These are phyloP conservation scores for Sipha flava DNA, from an alignment of 1,140 invertebrate genomes.

Conservation along the genomic window DNA sequence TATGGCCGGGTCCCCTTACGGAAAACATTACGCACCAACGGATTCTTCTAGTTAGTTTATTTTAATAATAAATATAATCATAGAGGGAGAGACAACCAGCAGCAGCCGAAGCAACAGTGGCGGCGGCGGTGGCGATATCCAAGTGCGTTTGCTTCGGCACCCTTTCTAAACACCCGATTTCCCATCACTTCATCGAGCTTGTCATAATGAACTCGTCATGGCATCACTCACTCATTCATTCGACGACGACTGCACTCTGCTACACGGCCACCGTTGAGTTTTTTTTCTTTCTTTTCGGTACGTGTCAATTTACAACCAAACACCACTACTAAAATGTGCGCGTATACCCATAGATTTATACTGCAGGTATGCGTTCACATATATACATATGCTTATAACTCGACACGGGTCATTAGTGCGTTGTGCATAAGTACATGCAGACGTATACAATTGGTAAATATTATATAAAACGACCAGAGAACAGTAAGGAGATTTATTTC, in stretches of 20 bases:
- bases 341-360: not conserved
- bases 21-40: conserved; percentile 25
- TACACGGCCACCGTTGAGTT: no score
- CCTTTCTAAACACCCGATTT: conserved; percentile 23
- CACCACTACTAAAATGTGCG: not conserved
- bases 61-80: conserved; percentile 1
- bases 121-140: not conserved
- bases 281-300: not conserved
- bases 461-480: not conserved
- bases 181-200: conserved; percentile 28
- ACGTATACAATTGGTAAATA: not conserved
- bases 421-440: not conserved
- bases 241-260: not conserved
- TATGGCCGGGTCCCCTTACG: not conserved
- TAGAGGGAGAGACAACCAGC: not conserved
- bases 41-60: conserved; percentile 31
- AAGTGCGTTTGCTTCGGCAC: not conserved
- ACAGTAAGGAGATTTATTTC: no score
- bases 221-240: conserved; percentile 1
- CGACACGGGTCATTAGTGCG: not conserved
- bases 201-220: conserved; percentile 31
- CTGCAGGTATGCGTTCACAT: not conserved
- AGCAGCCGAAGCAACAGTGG: not conserved
- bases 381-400: not conserved
- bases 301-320: conserved; percentile 21